Evolutionary conservation across 2,113 vertebrate genomes (phyloP), one percentile per base, ranked within the genome.

Genomic region (Menidia beryllina): DNA sequence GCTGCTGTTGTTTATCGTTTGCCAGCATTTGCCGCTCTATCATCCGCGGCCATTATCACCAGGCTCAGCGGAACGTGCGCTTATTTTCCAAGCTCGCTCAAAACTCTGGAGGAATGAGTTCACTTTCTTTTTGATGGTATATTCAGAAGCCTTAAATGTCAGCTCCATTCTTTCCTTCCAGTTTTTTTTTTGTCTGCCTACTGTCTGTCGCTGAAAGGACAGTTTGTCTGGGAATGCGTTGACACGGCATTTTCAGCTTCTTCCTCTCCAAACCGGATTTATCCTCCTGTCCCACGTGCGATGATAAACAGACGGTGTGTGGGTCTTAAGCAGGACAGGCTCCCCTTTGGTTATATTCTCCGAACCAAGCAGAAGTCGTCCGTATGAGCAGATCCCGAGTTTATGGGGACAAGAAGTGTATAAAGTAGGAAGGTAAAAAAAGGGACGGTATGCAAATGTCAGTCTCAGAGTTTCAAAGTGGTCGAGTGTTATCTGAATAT

Each of bases 131-230:
- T 43, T 2, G 2, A 23, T 15, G n/a, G 67, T 82, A 57, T 78
- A 34, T 64, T 82, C 48, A 38, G 30, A 66, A 21, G 52, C 43
- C 62, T 78, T 76, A 77, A 90, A 89, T 86, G 87, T 88, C 87
- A 85, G 70, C 63, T 83, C 77, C 47, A 41, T 72, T 78, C 71
- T 77, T 80, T 79, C 75, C 64, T 21, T 68, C 77, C 73, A 25
- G 27, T 72, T 61, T 49, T n/a, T n/a, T n/a, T n/a, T n/a, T n/a
- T n/a, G n/a, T 64, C 77, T 41, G 64, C 79, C 83, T 81, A 81
- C 79, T 86, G 74, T 66, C 69, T 64, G 80, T 83, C 70, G 20
- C 66, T 82, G 77, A 90, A 89, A 88, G 82, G 82, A 72, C 84
- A 68, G 55, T 58, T 77, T 86, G 84, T 72, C 85, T 73, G 67